phyloP scores from a whole-genome alignment of 2,888 invertebrate species.

The Nemapogon koenigi region DNA sequence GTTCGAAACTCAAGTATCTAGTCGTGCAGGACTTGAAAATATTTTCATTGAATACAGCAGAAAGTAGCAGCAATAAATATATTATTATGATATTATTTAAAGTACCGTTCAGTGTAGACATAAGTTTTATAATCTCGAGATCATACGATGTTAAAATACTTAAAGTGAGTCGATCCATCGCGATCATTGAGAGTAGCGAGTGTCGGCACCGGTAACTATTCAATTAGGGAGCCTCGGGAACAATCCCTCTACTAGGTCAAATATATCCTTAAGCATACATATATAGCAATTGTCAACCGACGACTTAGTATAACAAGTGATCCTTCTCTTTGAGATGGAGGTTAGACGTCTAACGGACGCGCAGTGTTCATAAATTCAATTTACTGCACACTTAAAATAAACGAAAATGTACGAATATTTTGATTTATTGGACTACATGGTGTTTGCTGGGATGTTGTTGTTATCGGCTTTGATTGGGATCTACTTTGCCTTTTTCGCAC shows the following conservation, averaged over 20 bases:
- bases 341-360: slow-evolving; percentile 35
- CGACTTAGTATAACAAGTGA: slow-evolving; percentile 34
- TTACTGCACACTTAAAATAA: background rate
- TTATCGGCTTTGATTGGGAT: slow-evolving; percentile 72
- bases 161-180: too few relatives aligned
- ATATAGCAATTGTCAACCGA: slow-evolving; percentile 38
- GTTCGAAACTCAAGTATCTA: too few relatives aligned
- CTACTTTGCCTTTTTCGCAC: slow-evolving; percentile 74
- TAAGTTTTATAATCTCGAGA: too few relatives aligned
- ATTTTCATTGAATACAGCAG: too few relatives aligned
- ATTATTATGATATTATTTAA: too few relatives aligned
- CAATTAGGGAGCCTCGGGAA: slow-evolving; percentile 41
- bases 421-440: slow-evolving; percentile 69
- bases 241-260: slow-evolving; percentile 32
- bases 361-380: slow-evolving; percentile 16
- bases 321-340: slow-evolving; percentile 39
- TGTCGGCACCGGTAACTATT: slow-evolving; percentile 30
- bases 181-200: too few relatives aligned
- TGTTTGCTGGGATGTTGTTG: slow-evolving; percentile 70
- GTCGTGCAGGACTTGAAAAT: too few relatives aligned
- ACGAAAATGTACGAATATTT: slow-evolving; percentile 39
- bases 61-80: too few relatives aligned
- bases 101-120: too few relatives aligned
- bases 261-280: slow-evolving; percentile 27
- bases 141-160: too few relatives aligned